Evolutionary conservation across 2,888 invertebrate species (phyloP), one percentile per base, ranked within the genome.

Genomic region (Phortica magna): DNA sequence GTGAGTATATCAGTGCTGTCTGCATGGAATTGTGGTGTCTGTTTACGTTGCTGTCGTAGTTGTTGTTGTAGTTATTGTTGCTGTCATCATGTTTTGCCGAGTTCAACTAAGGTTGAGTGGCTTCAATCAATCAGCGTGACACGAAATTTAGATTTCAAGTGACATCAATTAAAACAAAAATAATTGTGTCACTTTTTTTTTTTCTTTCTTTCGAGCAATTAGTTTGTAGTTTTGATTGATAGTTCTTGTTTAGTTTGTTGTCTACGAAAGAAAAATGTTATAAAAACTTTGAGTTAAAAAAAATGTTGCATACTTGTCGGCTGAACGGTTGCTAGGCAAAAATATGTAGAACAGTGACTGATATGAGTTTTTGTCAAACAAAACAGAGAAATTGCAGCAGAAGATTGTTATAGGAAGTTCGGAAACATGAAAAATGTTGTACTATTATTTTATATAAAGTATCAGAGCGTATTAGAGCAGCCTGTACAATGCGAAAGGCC

Each of bases 151-250:
- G 70, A 70, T 31, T 70, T 53, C 70, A 70, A 70, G 53, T 70
- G 53, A 22, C 53, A 70, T 70, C 70, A 70, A 70, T 70, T 70
- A 70, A 53, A 70, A 48, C 19, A 70, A 70, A 68, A 68, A 43
- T 68, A 19, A 14, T 68, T 68, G 2, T 48, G 43, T 9, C 65
- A 61, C 10, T 31, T 22, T 31, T 31, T 14, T 39, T 6, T n/a
- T 31, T 39, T 31, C 39, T 10, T 59, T 12, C 48, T 59, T 14
- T 65, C n/a, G 65, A 39, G 39, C 31, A 65, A 41, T 65, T 65
- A 39, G 41, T 65, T 65, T 41, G 1, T 31, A 4, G 14, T 39
- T 31, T 41, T 65, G 65, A 31, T 65, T 65, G 41, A 61, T 61
- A 22, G 31, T 31, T 31, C 31, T 31, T 31, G 31, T 31, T 31